phyloP scores from a whole-genome alignment of 2,113 vertebrate genomes.

The Synodontis membranacea region DNA sequence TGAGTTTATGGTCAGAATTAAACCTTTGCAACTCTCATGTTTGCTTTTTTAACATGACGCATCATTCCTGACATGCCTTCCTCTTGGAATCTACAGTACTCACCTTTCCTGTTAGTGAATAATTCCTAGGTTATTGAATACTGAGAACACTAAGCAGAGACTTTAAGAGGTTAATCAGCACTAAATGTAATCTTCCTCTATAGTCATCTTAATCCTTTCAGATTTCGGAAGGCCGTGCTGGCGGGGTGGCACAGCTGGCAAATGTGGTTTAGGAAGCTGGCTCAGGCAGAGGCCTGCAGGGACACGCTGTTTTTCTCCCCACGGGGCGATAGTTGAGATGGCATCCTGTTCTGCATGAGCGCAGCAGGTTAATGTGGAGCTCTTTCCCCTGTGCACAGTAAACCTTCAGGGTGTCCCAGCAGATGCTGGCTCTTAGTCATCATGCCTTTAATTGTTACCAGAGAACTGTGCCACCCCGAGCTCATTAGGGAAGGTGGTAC shows the following conservation, averaged over 20 bases:
- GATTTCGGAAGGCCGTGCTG: conserved; percentile 2
- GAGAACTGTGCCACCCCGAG: conserved; percentile 20
- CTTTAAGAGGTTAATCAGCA: conserved; percentile 7
- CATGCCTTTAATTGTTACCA: conserved; percentile 33
- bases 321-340: conserved; percentile 14
- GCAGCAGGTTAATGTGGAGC: conserved; percentile 47
- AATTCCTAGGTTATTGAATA: not conserved
- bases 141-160: not conserved
- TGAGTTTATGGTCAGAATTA: not conserved
- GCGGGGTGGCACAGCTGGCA: conserved; percentile 40
- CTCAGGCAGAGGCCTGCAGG: conserved; percentile 42
- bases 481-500: conserved; percentile 14
- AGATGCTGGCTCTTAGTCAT: conserved; percentile 27
- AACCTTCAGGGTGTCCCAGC: conserved; percentile 34
- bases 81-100: not conserved
- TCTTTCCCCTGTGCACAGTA: conserved; percentile 21
- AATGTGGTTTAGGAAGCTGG: conserved; percentile 20
- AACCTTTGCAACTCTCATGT: not conserved
- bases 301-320: conserved; percentile 45
- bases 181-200: not conserved
- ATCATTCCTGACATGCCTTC: not conserved
- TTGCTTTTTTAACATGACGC: not conserved
- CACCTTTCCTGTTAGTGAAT: not conserved
- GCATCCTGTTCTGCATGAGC: conserved; percentile 36
- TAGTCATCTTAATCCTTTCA: conserved; percentile 10